Evolutionary conservation across 2,113 vertebrate genomes (phyloP), one percentile per base, ranked within the genome.

Genomic region (Propithecus coquereli): DNA sequence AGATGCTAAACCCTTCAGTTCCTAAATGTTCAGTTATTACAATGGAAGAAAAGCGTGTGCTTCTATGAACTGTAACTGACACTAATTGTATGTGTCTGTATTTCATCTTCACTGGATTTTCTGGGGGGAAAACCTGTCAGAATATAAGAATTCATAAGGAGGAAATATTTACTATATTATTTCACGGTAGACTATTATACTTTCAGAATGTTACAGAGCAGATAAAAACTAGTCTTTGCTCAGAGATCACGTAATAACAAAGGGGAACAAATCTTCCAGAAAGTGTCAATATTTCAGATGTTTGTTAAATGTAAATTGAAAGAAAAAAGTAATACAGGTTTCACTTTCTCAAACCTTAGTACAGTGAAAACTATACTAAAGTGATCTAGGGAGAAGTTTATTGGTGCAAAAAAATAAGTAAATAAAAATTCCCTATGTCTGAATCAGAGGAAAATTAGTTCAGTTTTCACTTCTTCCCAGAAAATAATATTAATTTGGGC

Each of bases 41-140:
- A 94, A 97, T 85, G 87, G 90, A 94, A 97, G 83, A 97, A 82
- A 82, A 97, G 87, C 32, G 45, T 96, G 86, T 97, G 94, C 94
- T 96, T 91, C 94, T 97, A 83, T 92, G 94, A 98, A 98, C 97
- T 97, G 86, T 92, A 97, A 95, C 92, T 98, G 96, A 95, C 96
- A 94, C 94, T 98, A 98, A 98, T 98, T 98, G 94, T 97, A 74
- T 97, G 96, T 96, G 30, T 94, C 87, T 97, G 12, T 80, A 92
- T 97, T 82, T 85, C 80, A 92, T 52, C 63, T 73, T 95, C 80
- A 68, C 76, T 70, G 93, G 61, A 94, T 87, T 88, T 97, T 88
- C 91, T 9, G 85, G 34, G 14, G 10, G 59, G 59, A 83, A 54
- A 47, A 54, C 13, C 76, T 96, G 88, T 88, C 89, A 90, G 70